phyloP scores from a whole-genome alignment of 2,888 invertebrate genomes.

The Amaurobius ferox region DNA sequence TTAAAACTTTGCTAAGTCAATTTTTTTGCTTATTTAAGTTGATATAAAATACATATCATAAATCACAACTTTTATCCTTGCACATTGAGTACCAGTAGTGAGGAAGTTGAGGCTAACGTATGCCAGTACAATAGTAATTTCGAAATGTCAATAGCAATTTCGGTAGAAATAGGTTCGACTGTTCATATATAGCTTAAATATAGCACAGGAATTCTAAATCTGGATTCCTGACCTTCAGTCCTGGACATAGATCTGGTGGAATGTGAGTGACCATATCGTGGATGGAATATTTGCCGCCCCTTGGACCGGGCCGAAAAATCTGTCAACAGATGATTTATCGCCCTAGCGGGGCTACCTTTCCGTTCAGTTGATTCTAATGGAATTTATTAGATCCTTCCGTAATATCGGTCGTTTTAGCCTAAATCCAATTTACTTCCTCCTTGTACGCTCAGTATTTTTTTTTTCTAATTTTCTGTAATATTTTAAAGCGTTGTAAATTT shows the following conservation, averaged over 20 bases:
- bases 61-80: too few species aligned
- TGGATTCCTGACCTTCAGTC: conserved; percentile 20
- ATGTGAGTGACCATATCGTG: conserved; percentile 9
- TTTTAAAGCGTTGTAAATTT: neutral
- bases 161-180: too few species aligned
- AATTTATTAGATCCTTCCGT: neutral
- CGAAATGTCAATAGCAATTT: too few species aligned
- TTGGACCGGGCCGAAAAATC: conserved; percentile 20
- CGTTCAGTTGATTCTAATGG: neutral
- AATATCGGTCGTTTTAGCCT: neutral
- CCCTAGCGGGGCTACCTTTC: conserved; percentile 2
- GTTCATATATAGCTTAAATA: neutral
- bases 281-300: conserved; percentile 19
- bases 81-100: too few species aligned
- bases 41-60: too few species aligned
- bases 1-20: too few species aligned
- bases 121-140: too few species aligned
- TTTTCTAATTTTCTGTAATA: neutral
- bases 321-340: conserved; percentile 28
- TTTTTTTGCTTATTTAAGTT: too few species aligned
- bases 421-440: neutral
- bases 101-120: neutral
- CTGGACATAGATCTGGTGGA: neutral
- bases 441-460: neutral
- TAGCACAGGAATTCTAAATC: conserved; percentile 9